A percentile compares a stretch with the other conserved stretches of the same genome.
These are phyloP conservation scores for Lepidocolaptes lacrymiger DNA, from an alignment of 2,797 vertebrate species.

Conservation along the genomic window DNA sequence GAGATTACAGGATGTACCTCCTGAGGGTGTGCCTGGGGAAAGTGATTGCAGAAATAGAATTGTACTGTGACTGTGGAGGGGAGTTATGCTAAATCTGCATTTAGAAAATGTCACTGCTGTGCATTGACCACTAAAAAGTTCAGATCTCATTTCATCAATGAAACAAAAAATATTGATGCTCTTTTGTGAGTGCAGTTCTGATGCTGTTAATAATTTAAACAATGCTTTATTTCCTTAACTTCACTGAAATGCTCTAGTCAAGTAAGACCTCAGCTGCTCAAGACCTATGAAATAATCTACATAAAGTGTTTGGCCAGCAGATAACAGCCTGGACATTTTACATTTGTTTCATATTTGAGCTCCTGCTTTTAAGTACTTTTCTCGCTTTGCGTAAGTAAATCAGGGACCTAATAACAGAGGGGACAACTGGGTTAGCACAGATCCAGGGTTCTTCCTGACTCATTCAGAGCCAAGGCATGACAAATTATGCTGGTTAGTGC, in stretches of 20 bases:
- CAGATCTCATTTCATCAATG: not conserved
- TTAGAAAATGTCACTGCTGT: not conserved
- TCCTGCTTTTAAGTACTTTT: not conserved
- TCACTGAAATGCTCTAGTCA: not conserved
- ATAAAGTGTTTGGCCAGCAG: not conserved
- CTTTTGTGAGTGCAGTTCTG: not conserved
- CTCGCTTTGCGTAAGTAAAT: not conserved
- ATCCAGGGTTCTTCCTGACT: not conserved
- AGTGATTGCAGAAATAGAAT: not conserved
- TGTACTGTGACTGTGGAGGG: not conserved
- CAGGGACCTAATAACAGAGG: not conserved
- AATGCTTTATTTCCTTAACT: not conserved
- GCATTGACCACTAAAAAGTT: not conserved
- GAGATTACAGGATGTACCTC: accelerated
- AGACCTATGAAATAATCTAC: not conserved
- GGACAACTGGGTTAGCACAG: not conserved
- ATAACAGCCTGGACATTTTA: not conserved
- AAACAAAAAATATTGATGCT: not conserved
- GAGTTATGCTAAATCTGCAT: not conserved
- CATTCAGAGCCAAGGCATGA: not conserved
- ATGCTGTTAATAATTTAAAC: not conserved
- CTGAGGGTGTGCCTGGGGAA: not conserved
- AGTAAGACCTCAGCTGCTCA: not conserved
- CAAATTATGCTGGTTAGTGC: not conserved
- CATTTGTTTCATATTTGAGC: not conserved